phyloP scores from a whole-genome alignment of 2,113 vertebrate genomes.

The Camelus dromedarius region DNA sequence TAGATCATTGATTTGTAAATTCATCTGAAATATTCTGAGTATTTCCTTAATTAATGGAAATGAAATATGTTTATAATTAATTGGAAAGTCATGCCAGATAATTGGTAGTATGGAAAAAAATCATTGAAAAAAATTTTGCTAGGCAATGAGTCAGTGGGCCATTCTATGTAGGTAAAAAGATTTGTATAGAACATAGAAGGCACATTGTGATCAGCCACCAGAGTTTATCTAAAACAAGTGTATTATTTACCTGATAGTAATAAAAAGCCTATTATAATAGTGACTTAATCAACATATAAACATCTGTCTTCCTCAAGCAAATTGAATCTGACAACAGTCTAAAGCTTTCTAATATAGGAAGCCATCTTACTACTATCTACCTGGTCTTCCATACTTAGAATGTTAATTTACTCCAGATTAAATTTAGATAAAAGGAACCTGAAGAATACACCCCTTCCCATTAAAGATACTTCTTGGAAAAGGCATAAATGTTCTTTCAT shows the following conservation, averaged over 20 bases:
- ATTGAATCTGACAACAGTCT: not conserved
- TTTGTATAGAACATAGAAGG: not conserved
- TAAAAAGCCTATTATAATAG: not conserved
- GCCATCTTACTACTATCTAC: not conserved
- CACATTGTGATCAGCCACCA: not conserved
- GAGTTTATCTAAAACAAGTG: not conserved
- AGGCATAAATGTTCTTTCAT: not conserved
- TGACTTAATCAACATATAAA: not conserved
- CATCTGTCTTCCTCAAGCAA: not conserved
- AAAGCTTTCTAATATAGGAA: not conserved
- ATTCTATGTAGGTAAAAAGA: not conserved
- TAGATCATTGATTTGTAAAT: not conserved
- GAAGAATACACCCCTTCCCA: rapidly evolving
- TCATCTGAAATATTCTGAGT: not conserved
- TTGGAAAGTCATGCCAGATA: not conserved
- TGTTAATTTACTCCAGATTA: not conserved
- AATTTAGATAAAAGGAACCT: not conserved
- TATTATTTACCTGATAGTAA: not conserved
- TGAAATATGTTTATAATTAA: not conserved
- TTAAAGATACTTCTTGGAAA: not conserved
- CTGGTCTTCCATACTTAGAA: not conserved
- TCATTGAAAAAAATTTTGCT: not conserved
- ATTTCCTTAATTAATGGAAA: not conserved
- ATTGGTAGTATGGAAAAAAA: not conserved
- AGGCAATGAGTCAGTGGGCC: not conserved